These are phyloP conservation scores for Bothrops jararaca DNA, from an alignment of 2,113 vertebrate species.

Conservation along the genomic window DNA sequence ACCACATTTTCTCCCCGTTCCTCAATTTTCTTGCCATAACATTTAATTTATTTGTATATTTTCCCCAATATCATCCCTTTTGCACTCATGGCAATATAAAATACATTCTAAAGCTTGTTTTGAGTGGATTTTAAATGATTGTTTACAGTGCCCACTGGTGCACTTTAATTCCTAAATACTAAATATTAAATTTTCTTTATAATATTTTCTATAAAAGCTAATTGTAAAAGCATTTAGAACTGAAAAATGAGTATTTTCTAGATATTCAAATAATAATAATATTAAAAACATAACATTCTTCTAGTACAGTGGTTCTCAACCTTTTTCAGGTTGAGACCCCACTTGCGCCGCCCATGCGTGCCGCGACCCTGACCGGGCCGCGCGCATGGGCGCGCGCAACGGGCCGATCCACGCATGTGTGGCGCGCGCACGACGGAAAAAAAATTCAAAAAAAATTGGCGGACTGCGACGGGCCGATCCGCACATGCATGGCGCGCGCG, in stretches of 20 bases:
- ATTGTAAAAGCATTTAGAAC: not conserved
- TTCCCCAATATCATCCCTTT: not conserved
- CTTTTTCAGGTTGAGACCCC: too few relatives aligned
- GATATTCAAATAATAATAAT: not conserved
- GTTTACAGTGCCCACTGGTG: not conserved
- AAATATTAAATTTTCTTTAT: not conserved
- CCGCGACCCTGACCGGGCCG: too few relatives aligned
- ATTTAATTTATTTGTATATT: not conserved
- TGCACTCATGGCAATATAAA: constrained; percentile 8
- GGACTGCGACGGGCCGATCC: too few relatives aligned
- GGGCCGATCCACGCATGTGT: too few relatives aligned
- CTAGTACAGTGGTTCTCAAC: too few relatives aligned
- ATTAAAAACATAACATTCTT: too few relatives aligned
- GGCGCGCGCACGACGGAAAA: too few relatives aligned
- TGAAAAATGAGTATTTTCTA: not conserved
- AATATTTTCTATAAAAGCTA: not conserved
- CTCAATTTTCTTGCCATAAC: not conserved
- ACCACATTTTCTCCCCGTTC: not conserved
- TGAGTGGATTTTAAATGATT: constrained; percentile 30
- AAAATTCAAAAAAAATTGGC: too few relatives aligned
- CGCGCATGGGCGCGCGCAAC: too few relatives aligned
- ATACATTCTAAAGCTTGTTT: constrained; percentile 30
- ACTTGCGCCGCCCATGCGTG: too few relatives aligned
- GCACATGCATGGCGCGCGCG: too few relatives aligned
- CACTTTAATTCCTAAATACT: not conserved